phyloP scores from a whole-genome alignment of 1,140 invertebrate species.

The Platyura marginata region DNA sequence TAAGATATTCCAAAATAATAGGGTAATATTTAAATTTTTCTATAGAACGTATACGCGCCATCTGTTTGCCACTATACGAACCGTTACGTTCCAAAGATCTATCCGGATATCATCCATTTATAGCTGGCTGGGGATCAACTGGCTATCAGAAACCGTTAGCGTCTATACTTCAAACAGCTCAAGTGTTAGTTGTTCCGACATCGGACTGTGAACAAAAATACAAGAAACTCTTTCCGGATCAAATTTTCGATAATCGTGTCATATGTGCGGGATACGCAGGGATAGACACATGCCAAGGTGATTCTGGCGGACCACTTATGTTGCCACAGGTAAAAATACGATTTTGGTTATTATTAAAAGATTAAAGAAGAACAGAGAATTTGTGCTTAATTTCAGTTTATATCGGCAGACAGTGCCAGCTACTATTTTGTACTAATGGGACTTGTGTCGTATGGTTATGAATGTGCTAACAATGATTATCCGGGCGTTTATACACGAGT shows the following conservation, averaged over 20 bases:
- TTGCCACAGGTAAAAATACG: conserved; percentile 7
- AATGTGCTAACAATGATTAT: conserved; percentile 42
- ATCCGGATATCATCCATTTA: conserved; percentile 30
- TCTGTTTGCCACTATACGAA: conserved; percentile 44
- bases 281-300: conserved; percentile 71
- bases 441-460: conserved; percentile 46
- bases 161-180: conserved; percentile 39
- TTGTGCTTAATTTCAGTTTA: background rate
- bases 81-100: conserved; percentile 26
- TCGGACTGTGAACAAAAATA: conserved; percentile 42
- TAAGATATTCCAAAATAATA: background rate
- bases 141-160: conserved; percentile 36
- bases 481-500: conserved; percentile 43
- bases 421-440: conserved; percentile 33
- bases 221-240: conserved; percentile 26
- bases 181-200: conserved; percentile 48
- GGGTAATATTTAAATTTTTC: too few species aligned
- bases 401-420: conserved; percentile 4
- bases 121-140: conserved; percentile 27
- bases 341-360: background rate
- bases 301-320: conserved; percentile 48
- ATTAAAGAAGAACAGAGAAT: conserved; percentile 1
- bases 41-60: conserved; percentile 39
- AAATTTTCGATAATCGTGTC: conserved; percentile 34
- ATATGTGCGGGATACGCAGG: conserved; percentile 26